These are phyloP conservation scores for Suillia variegata DNA, from an alignment of 2,888 invertebrate species.

Conservation along the genomic window DNA sequence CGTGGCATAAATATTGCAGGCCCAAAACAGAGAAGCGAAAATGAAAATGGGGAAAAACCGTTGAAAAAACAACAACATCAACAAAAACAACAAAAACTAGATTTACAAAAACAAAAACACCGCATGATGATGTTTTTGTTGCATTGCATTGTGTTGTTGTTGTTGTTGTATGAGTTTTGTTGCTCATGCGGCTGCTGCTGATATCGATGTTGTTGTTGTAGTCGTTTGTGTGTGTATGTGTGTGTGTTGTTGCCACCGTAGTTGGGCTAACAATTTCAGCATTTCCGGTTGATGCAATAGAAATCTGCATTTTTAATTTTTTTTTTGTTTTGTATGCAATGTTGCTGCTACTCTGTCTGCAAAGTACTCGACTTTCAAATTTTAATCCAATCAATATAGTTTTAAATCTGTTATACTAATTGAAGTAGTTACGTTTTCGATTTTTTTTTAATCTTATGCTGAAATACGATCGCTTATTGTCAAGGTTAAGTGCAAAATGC, in stretches of 20 bases:
- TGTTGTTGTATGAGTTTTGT: background rate
- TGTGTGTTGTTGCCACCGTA: background rate
- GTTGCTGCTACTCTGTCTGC: constrained; percentile 10
- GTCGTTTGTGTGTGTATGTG: background rate
- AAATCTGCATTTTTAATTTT: constrained; percentile 47
- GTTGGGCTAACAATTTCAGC: constrained; percentile 38
- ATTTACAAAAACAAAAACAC: constrained; percentile 13
- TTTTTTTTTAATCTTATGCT: no score
- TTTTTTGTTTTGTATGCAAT: constrained; percentile 5
- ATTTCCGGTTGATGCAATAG: constrained; percentile 47
- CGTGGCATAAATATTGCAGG: constrained; percentile 37
- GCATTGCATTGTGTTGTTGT: background rate
- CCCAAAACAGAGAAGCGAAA: constrained; percentile 12
- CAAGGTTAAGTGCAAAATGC: no score
- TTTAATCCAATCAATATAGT: no score
- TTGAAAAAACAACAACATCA: background rate
- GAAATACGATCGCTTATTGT: no score
- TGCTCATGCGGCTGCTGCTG: background rate
- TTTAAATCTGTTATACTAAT: no score
- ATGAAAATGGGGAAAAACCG: constrained; percentile 6
- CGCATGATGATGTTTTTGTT: background rate
- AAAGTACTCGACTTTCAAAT: no score
- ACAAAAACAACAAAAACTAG: constrained; percentile 20
- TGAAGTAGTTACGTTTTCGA: no score
- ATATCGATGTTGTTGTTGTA: background rate